phyloP scores from a whole-genome alignment of 2,797 vertebrate genomes.

The Tolypeutes matacus region DNA sequence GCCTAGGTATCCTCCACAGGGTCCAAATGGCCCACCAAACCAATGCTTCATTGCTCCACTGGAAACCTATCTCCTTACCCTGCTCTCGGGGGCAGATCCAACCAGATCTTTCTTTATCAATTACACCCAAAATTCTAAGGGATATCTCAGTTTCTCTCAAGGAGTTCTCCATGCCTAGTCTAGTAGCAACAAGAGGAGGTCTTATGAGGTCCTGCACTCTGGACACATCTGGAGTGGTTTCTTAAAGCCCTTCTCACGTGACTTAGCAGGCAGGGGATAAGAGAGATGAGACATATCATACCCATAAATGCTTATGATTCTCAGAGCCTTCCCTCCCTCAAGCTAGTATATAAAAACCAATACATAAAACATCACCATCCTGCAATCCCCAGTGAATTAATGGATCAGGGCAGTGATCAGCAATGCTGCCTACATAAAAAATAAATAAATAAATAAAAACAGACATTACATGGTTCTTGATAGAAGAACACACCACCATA shows the following conservation, averaged over 20 bases:
- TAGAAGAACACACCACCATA: not conserved
- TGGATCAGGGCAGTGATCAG: not conserved
- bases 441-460: not conserved
- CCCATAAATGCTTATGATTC: not conserved
- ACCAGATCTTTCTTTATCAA: not conserved
- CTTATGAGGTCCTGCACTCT: not conserved
- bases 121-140: not conserved
- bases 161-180: not conserved
- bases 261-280: rapidly evolving
- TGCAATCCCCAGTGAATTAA: not conserved
- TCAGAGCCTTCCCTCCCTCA: not conserved
- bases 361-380: not conserved
- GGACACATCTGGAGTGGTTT: not conserved
- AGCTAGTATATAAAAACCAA: too few species aligned
- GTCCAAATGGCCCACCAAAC: not conserved
- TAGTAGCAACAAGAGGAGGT: not conserved
- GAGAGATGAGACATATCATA: not conserved
- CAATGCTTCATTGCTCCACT: not conserved
- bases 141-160: not conserved
- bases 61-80: not conserved
- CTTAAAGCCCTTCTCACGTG: not conserved
- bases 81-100: not conserved
- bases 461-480: not conserved
- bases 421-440: not conserved
- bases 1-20: not conserved